Base-by-base conservation (phyloP, 2,113 vertebrate genomes). In the Empidonax traillii region DNA sequence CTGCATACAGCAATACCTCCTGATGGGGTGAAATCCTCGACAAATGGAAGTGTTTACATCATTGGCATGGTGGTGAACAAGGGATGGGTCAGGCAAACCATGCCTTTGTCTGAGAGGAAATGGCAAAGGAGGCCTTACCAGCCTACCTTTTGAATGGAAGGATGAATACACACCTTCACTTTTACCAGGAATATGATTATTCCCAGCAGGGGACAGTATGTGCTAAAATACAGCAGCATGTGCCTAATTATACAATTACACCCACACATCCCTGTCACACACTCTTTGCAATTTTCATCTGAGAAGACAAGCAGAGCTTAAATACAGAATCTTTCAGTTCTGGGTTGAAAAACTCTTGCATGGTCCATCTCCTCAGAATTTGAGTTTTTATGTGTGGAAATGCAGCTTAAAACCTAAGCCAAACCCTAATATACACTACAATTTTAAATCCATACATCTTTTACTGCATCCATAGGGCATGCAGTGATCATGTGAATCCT, bases 151-250 rank as follows among this genome's bases (percentile, higher is more conserved):
- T 72, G 49, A 85, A 62, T 68, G 10, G 77, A 78, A 82, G 41
- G 16, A 49, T 58, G 43, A 94, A 31, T 51, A 47, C 22, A 53
- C 22, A 47, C 25, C 14, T 77, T 43, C 33, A 67, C 46, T 92
- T 94, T 71, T 63, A 63, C 56, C 31, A 93, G 79, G 61, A 68
- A 84, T 86, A 90, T 20, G 33, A 85, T 77, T 94, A 92, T 66
- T 96, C 90, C 94, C 95, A 93, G 92, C 82, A 96, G 94, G 90
- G 92, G 95, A 94, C 93, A 95, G 75, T 86, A 77, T 96, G 65
- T 95, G 92, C 87, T 96, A 96, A 94, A 96, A 95, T 95, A 95
- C 88, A 86, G 61, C 67, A 68, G 33, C 22, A n/a, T 47, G 9
- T 77, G 39, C 33, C 33, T 94, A 84, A 93, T 93, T 96, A 93